A percentile compares a stretch with the other conserved stretches of the same genome.
These are phyloP conservation scores for Petrocephalus schoutedeni DNA, from an alignment of 2,797 vertebrate species.

Conservation along the genomic window DNA sequence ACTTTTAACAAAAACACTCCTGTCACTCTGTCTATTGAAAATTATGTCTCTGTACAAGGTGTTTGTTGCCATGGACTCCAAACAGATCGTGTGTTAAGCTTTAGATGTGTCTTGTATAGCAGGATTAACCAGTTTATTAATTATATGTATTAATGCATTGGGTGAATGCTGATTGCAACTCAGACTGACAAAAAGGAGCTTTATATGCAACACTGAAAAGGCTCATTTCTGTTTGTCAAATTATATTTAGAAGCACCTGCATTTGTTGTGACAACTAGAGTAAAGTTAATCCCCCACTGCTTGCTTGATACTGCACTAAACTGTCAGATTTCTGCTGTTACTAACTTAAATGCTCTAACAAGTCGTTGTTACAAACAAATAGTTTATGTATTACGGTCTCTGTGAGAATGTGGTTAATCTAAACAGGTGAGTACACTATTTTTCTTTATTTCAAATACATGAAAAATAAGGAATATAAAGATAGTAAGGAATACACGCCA, in stretches of 20 bases:
- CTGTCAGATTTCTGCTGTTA: background rate
- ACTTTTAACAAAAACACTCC: background rate
- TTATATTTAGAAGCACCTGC: background rate
- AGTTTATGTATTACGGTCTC: background rate
- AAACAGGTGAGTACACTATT: background rate
- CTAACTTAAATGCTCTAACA: background rate
- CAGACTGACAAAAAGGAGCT: background rate
- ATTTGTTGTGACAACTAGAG: background rate
- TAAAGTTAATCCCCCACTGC: background rate
- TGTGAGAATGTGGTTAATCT: background rate
- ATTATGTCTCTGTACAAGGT: background rate
- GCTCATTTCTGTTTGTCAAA: background rate
- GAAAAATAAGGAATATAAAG: background rate
- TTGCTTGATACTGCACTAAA: background rate
- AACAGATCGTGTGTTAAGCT: background rate
- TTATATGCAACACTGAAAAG: background rate
- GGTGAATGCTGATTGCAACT: background rate
- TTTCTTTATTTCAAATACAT: background rate
- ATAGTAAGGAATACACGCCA: background rate
- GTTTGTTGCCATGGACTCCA: constrained; percentile 4
- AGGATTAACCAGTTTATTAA: background rate
- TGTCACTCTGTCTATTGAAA: background rate
- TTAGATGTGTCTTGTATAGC: background rate
- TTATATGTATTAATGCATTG: background rate
- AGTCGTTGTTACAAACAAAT: background rate